Conservation (phyloP, 1,140 invertebrate genomes). For the Cydia pomonella region DNA sequence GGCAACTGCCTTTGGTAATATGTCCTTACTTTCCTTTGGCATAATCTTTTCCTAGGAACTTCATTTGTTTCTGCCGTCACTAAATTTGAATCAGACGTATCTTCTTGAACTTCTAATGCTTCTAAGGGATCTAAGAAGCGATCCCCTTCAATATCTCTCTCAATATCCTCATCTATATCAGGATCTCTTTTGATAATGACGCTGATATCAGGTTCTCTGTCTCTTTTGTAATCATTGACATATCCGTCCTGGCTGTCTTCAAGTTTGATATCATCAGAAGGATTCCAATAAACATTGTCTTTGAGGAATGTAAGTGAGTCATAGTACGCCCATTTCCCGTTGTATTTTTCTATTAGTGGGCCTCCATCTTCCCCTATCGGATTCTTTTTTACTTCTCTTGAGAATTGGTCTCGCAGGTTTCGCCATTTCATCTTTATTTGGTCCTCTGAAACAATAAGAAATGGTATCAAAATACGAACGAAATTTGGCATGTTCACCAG, state of each 20-base stretch:
- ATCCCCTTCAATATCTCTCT: not conserved
- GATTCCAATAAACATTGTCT: not conserved
- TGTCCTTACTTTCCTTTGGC: not conserved
- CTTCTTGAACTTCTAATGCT: not conserved
- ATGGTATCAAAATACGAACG: too few relatives aligned
- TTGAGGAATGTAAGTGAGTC: not conserved
- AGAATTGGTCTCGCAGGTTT: conserved; percentile 19
- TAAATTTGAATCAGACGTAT: conserved; percentile 21
- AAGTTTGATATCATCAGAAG: not conserved
- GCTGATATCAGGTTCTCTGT: not conserved
- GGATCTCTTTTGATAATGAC: conserved; percentile 9
- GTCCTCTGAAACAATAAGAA: conserved; percentile 5
- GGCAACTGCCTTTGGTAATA: not conserved
- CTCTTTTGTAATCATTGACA: not conserved
- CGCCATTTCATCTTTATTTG: conserved; percentile 26
- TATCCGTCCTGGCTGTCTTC: not conserved
- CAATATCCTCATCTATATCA: conserved; percentile 3
- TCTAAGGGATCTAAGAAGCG: not conserved
- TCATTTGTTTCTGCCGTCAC: not conserved
- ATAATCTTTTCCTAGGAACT: not conserved
- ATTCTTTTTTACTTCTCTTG: conserved; percentile 23
- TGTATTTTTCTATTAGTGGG: not conserved
- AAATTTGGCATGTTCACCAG: too few relatives aligned
- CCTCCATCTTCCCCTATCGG: not conserved
- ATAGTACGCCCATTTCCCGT: conserved; percentile 13